A percentile compares a stretch with the other conserved stretches of the same genome.
Evolutionary conservation across 2,888 invertebrate genomes (phyloP).

Genomic region (Rhagophthalmus giganteus): DNA sequence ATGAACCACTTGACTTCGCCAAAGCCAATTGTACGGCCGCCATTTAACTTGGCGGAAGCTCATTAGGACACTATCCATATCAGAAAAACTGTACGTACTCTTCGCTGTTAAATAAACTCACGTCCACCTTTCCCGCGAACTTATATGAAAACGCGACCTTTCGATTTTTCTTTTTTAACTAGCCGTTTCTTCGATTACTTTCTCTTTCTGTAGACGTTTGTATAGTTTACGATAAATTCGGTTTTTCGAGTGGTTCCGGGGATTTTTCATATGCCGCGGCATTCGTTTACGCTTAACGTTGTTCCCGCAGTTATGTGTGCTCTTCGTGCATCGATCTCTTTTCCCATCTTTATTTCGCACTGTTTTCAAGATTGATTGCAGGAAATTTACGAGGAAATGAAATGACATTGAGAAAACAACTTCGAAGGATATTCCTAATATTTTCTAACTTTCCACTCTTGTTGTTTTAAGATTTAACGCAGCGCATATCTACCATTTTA

Average conservation of each 20-base stretch:
- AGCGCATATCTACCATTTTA: too few species aligned
- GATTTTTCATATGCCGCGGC: constrained; percentile 23
- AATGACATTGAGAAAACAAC: constrained; percentile 37
- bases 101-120: constrained; percentile 22
- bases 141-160: constrained; percentile 19
- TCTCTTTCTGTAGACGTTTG: constrained; percentile 25
- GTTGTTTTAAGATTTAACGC: neutral
- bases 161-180: constrained; percentile 30
- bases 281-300: constrained; percentile 34
- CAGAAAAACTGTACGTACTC: constrained; percentile 21
- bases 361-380: constrained; percentile 37
- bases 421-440: constrained; percentile 32
- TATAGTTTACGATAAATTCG: constrained; percentile 30
- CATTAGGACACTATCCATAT: constrained; percentile 27
- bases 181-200: constrained; percentile 31
- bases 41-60: constrained; percentile 27
- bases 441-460: constrained; percentile 23
- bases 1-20: constrained; percentile 38
- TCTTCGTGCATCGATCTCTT: constrained; percentile 14
- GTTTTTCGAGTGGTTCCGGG: constrained; percentile 22
- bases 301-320: constrained; percentile 25
- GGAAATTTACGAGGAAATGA: constrained; percentile 41
- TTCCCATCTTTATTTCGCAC: constrained; percentile 27
- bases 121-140: constrained; percentile 12
- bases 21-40: constrained; percentile 33